These are phyloP conservation scores for Deladenus siricidicola DNA, from an alignment of 2,888 invertebrate genomes.

Conservation along the genomic window DNA sequence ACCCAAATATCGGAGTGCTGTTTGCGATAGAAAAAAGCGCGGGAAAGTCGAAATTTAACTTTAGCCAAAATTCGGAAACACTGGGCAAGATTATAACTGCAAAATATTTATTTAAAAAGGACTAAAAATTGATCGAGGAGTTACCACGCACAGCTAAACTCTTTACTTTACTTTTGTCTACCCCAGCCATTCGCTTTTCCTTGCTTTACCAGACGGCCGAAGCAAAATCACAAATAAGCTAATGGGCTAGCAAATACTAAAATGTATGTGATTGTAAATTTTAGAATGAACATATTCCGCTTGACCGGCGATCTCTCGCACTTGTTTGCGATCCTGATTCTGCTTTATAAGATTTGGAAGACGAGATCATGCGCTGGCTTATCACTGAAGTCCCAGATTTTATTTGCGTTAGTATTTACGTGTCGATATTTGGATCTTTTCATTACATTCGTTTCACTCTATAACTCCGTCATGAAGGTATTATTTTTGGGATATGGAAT, in stretches of 20 bases:
- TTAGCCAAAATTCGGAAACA: too few relatives aligned
- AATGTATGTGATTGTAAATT: neutral
- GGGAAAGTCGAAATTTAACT: too few relatives aligned
- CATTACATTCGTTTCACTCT: slow-evolving; percentile 84
- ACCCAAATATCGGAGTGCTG: too few relatives aligned
- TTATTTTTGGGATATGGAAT: neutral
- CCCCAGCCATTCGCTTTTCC: too few relatives aligned
- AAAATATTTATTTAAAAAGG: too few relatives aligned
- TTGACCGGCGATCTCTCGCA: slow-evolving; percentile 91
- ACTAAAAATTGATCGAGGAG: too few relatives aligned
- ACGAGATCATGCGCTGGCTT: slow-evolving; percentile 81
- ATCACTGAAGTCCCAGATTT: slow-evolving; percentile 16
- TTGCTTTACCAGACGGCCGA: too few relatives aligned
- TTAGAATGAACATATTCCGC: slow-evolving; percentile 93
- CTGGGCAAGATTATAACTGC: too few relatives aligned
- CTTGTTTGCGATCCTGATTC: slow-evolving; percentile 84
- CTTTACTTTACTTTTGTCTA: too few relatives aligned
- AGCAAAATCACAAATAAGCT: neutral
- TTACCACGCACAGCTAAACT: too few relatives aligned
- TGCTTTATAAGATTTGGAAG: slow-evolving; percentile 96
- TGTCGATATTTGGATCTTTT: slow-evolving; percentile 77
- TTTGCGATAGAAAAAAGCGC: too few relatives aligned
- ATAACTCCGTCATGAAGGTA: slow-evolving; percentile 92
- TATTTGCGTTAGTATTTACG: slow-evolving; percentile 50
- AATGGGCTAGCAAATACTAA: neutral